phyloP scores from a whole-genome alignment of 1,140 invertebrate genomes.

The Zaprionus africanus region DNA sequence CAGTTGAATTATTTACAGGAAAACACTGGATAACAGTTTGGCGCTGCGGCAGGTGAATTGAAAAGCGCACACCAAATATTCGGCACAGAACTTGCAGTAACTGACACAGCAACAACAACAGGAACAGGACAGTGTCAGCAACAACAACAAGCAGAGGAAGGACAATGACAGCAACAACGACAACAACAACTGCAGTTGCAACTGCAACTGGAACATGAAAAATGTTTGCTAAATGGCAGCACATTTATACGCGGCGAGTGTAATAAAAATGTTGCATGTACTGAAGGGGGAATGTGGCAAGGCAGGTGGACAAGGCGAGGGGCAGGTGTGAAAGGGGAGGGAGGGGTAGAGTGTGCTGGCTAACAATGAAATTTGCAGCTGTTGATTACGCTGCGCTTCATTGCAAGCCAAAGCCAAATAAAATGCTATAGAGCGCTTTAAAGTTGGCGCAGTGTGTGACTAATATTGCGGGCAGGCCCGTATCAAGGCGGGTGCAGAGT shows the following conservation, averaged over 20 bases:
- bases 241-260: conserved; percentile 30
- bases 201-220: conserved; percentile 33
- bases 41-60: conserved; percentile 41
- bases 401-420: neutral
- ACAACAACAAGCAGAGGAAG: neutral
- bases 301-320: no score
- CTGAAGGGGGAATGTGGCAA: neutral
- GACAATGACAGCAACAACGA: neutral
- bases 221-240: conserved; percentile 53
- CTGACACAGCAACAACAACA: neutral
- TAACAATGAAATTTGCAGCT: conserved; percentile 20
- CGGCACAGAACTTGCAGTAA: conserved; percentile 35
- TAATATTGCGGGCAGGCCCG: conserved; percentile 43
- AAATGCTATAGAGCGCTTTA: neutral
- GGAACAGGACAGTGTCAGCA: neutral
- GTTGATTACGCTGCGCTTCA: conserved; percentile 23
- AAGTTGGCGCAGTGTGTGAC: conserved; percentile 20
- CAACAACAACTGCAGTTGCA: neutral
- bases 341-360: neutral
- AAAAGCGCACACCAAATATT: conserved; percentile 29
- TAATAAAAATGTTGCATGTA: conserved; percentile 14
- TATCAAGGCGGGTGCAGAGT: no score
- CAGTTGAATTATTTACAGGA: conserved; percentile 74
- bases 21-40: conserved; percentile 60
- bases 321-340: neutral